Conservation (phyloP, 2,888 invertebrate genomes). For the Zaprionus bogoriensis region DNA sequence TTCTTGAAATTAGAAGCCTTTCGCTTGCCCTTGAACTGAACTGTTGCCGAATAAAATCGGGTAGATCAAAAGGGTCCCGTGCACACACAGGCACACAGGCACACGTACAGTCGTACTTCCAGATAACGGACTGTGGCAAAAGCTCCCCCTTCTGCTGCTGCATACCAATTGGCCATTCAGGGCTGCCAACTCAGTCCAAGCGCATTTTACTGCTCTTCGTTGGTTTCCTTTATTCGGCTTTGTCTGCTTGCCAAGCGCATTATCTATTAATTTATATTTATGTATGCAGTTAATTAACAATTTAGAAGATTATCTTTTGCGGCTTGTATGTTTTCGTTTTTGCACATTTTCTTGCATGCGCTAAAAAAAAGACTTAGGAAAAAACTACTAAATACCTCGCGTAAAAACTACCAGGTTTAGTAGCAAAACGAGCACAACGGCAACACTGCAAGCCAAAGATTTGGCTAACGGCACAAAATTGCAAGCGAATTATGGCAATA, state of each 20-base stretch:
- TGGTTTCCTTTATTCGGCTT: not conserved
- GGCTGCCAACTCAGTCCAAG: not conserved
- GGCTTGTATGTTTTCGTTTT: not conserved
- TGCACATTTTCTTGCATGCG: slow-evolving; percentile 11
- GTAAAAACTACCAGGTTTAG: not conserved
- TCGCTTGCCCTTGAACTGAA: slow-evolving; percentile 59
- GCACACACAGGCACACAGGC: not conserved
- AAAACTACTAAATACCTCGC: not conserved
- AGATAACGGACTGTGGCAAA: not conserved
- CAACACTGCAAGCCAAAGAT: not conserved
- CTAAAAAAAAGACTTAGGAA: not conserved
- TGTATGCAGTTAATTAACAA: slow-evolving; percentile 6
- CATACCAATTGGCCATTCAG: too few species aligned
- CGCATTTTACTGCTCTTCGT: not conserved
- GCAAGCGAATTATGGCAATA: too few species aligned
- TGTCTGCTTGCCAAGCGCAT: not conserved
- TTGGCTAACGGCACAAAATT: too few species aligned
- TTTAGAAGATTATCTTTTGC: not conserved
- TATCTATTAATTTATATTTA: slow-evolving; percentile 4
- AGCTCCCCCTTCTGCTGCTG: not conserved
- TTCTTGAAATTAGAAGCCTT: slow-evolving; percentile 60
- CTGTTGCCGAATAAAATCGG: slow-evolving; percentile 38
- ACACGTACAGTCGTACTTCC: slow-evolving; percentile 1
- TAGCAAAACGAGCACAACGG: not conserved
- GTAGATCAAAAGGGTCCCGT: slow-evolving; percentile 46